Percentiles rank a stretch among this genome's conserved stretches.
Conservation (phyloP, 1,140 invertebrate genomes). For the Drosophila carrolli region DNA sequence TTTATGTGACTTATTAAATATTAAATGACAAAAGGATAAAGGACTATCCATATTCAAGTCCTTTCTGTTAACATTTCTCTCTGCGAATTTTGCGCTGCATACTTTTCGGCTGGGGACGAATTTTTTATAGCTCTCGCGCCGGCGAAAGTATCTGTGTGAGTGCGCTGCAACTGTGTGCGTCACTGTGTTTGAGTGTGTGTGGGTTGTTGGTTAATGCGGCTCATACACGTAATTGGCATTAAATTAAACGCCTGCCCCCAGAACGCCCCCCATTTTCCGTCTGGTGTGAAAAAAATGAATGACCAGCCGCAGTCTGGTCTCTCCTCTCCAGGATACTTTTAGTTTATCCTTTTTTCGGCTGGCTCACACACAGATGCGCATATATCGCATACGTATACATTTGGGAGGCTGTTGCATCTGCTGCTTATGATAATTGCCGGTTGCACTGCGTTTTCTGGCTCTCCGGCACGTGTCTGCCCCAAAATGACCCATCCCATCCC, state of each 20-base stretch:
- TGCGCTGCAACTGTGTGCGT: conserved; percentile 30
- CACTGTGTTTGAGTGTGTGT: conserved; percentile 29
- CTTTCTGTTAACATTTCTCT: neutral
- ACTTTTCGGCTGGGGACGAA: conserved; percentile 52
- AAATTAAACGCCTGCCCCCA: conserved; percentile 72
- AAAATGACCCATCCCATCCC: neutral
- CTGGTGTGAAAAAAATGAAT: conserved; percentile 61
- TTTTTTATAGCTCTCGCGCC: conserved; percentile 34
- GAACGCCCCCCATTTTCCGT: conserved; percentile 18
- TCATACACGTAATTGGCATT: conserved; percentile 83
- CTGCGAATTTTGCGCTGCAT: conserved; percentile 47
- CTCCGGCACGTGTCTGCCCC: conserved; percentile 62
- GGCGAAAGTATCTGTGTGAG: conserved; percentile 58
- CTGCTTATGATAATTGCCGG: conserved; percentile 82
- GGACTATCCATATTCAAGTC: neutral
- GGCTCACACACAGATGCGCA: conserved; percentile 30
- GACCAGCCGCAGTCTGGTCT: conserved; percentile 55
- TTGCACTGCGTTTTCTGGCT: conserved; percentile 53
- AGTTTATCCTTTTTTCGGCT: conserved; percentile 75
- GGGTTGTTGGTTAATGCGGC: conserved; percentile 69
- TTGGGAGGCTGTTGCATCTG: conserved; percentile 65
- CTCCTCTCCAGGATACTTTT: conserved; percentile 57
- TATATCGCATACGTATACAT: neutral
- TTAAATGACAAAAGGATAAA: neutral
- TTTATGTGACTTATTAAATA: no score